Base-by-base conservation (phyloP, 2,888 invertebrate genomes). In the Machimus atricapillus region DNA sequence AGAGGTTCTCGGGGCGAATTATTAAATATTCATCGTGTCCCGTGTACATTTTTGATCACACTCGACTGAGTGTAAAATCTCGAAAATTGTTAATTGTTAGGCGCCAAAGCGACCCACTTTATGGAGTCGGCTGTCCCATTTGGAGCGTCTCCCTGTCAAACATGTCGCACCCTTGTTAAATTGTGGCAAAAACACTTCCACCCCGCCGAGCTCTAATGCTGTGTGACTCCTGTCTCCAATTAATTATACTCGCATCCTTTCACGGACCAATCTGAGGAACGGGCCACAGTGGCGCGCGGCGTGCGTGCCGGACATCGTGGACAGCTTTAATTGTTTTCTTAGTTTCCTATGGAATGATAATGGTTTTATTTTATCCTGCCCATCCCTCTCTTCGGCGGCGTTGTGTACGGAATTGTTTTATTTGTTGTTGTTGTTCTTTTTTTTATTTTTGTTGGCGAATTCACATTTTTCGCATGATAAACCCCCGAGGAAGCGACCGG, bases 161-260 rank as follows among this genome's bases (percentile, higher is more conserved):
- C 27, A 40, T 82, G 58, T 82, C 82, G 37, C 82, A 82, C 82
- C 82, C 82, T 82, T 58, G 58, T 82, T 82, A 82, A 82, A 9
- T 66, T 82, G 82, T 58, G 82, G 82, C 37, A 58, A 82, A 82
- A 82, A 82, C 82, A 82, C 40, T 82, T 82, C 82, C 82, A 82
- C 34, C 82, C 82, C 82, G 58, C 34, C 58, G 27, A 37, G 19
- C 58, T 82, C 19, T 82, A 82, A 82, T 66, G 58, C 34, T 19
- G 16, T 19, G 27, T 34, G 58, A 58, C 66, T 58, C n/a, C 19
- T 82, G 40, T 82, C 82, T 82, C 82, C 82, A 82, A 82, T 82
- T 82, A 82, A 82, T 82, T 82, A 82, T 66, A 66, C 27, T 82
- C 82, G 52, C 52, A 82, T 58, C 82, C 82, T 82, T 82, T 66